These are phyloP conservation scores for Hemicrepidius hirtus DNA, from an alignment of 2,888 invertebrate genomes.

Conservation along the genomic window DNA sequence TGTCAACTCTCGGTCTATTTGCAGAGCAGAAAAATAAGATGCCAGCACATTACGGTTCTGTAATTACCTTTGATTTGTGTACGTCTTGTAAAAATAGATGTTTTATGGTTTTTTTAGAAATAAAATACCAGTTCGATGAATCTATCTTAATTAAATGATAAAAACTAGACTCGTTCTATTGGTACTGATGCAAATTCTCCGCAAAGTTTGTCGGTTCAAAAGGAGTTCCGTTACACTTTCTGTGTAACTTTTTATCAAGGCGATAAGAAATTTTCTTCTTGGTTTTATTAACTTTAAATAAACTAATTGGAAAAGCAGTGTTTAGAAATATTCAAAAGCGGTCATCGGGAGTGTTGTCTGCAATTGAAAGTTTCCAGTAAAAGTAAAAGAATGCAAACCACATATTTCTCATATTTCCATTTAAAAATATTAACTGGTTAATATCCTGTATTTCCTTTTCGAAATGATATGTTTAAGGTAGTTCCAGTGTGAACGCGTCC, in stretches of 20 bases:
- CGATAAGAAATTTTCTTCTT: neutral
- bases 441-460: constrained; percentile 22
- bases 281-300: neutral
- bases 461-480: constrained; percentile 19
- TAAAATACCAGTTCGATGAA: constrained; percentile 32
- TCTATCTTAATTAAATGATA: constrained; percentile 41
- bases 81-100: constrained; percentile 30
- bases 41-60: constrained; percentile 40
- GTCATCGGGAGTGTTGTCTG: too few species aligned
- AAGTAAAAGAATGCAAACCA: constrained; percentile 2
- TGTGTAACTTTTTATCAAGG: too few species aligned
- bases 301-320: too few species aligned
- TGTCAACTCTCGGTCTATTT: constrained; percentile 47
- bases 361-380: neutral
- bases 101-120: constrained; percentile 21
- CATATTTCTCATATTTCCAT: constrained; percentile 17
- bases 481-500: constrained; percentile 3
- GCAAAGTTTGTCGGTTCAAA: too few species aligned
- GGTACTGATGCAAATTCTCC: neutral
- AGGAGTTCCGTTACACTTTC: too few species aligned
- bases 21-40: constrained; percentile 47
- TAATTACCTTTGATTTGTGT: constrained; percentile 47
- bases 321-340: too few species aligned
- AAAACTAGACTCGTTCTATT: neutral
- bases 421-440: constrained; percentile 21